phyloP scores from a whole-genome alignment of 2,888 invertebrate species.

The Amphipyra tragopoginis region DNA sequence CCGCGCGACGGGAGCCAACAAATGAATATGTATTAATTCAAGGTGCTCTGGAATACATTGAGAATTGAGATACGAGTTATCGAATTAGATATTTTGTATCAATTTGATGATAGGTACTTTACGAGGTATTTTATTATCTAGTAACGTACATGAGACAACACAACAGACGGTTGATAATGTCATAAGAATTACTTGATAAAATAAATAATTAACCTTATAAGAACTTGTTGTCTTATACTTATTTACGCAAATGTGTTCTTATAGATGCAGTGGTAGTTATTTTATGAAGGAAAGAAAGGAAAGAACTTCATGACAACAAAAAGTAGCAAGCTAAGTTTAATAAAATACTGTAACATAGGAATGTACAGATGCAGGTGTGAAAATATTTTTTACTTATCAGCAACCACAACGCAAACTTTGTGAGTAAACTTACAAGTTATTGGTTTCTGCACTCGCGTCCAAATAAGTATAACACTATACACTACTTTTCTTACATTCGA shows the following conservation, averaged over 20 bases:
- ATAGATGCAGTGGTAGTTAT: too few species aligned
- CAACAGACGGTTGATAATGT: too few species aligned
- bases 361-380: constrained; percentile 4
- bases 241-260: too few species aligned
- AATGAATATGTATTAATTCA: constrained; percentile 19
- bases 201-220: too few species aligned
- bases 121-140: background rate
- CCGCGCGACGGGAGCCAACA: constrained; percentile 16
- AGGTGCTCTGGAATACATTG: constrained; percentile 3
- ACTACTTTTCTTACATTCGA: constrained; percentile 52
- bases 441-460: constrained; percentile 68
- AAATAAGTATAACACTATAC: constrained; percentile 56
- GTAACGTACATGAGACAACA: background rate
- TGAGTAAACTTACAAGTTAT: constrained; percentile 73
- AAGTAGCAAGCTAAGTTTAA: background rate
- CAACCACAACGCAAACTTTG: constrained; percentile 58
- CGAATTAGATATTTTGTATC: constrained; percentile 2
- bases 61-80: background rate
- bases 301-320: too few species aligned
- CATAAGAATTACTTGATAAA: too few species aligned
- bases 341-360: constrained; percentile 12
- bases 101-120: background rate
- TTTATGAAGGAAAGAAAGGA: too few species aligned
- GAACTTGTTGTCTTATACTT: too few species aligned
- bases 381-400: constrained; percentile 57